These are phyloP conservation scores for Tamandua tetradactyla DNA, from an alignment of 2,797 vertebrate species.

Conservation along the genomic window DNA sequence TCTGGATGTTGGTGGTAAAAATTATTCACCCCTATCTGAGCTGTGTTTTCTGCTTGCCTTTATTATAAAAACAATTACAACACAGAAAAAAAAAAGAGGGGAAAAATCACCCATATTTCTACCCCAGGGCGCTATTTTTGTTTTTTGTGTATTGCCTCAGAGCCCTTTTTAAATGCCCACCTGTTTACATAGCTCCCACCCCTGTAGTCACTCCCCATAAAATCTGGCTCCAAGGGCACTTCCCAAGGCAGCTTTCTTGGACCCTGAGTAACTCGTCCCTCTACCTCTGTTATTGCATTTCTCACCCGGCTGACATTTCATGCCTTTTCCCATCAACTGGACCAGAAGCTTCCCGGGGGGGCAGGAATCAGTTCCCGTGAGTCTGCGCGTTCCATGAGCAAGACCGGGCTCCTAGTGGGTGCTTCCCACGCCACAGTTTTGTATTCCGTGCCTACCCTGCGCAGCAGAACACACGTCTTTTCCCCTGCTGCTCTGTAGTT, in stretches of 20 bases:
- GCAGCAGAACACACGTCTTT: conserved; percentile 45
- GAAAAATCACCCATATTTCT: not conserved
- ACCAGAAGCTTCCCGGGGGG: not conserved
- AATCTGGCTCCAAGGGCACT: not conserved
- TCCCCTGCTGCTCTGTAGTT: conserved; percentile 67
- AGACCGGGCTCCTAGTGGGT: accelerated
- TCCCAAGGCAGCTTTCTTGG: not conserved
- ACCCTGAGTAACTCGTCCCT: not conserved
- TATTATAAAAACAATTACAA: conserved; percentile 62
- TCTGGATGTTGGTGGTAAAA: conserved; percentile 26
- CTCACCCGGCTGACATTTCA: not conserved
- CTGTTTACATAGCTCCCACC: not conserved
- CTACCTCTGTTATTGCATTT: not conserved
- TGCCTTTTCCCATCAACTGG: not conserved
- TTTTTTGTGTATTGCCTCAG: not conserved
- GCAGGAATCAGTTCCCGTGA: not conserved
- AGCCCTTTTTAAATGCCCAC: not conserved
- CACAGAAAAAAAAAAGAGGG: not conserved
- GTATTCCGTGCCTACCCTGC: conserved; percentile 4
- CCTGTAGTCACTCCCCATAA: not conserved
- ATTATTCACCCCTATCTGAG: conserved; percentile 56
- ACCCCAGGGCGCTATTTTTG: not conserved
- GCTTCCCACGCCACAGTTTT: not conserved
- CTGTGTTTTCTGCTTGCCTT: conserved; percentile 60
- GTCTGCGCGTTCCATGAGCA: not conserved